Evolutionary conservation across 2,888 invertebrate species (phyloP), one percentile per base, ranked within the genome.

Genomic region (Andrena bucephala): DNA sequence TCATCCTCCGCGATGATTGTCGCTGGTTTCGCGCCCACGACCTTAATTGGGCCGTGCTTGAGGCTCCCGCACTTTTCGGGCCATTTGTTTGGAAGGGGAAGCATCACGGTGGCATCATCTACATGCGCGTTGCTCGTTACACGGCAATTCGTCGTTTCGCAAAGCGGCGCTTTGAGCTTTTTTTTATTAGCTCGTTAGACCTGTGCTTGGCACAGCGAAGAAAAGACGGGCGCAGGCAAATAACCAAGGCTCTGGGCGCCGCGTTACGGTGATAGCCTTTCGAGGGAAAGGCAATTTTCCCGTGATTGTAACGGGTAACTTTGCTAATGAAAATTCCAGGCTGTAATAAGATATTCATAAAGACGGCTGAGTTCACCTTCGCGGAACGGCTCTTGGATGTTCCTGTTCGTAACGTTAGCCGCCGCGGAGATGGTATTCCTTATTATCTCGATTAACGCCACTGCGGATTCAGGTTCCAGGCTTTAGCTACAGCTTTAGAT

Each of bases 1-100:
- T 63, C 52, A 42, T 42, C 16, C 42, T 5, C 42, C 13, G 42
- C 42, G 42, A 42, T 42, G 42, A 42, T 42, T 42, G 42, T 5
- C 42, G 42, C 42, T 42, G 13, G 42, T 42, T 42, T 16, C 20
- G 60, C 10, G 13, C 1, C 50, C 31, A 0, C 24, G 3, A 8
- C 16, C 54, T 60, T 74, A 79, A 78, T 72, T 81, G 77, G 63
- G 16, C 48, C 71, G 10, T 50, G 62, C 54, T 57, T 68, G 62
- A 57, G 67, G 3, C 70, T 50, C 70, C 13, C 13, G 20, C 42
- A 16, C 50, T 57, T 72, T 57, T 27, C 16, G 48, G n/a, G 42
- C 27, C 48, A 29, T 27, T 8, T 10, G 48, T 54, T 67, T n/a
- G n/a, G 57, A 0, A 13, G 24, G 0, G 57, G 62, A 16, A 7